Evolutionary conservation across 2,888 invertebrate genomes (phyloP).

Genomic region (Liodrosophila aerea): DNA sequence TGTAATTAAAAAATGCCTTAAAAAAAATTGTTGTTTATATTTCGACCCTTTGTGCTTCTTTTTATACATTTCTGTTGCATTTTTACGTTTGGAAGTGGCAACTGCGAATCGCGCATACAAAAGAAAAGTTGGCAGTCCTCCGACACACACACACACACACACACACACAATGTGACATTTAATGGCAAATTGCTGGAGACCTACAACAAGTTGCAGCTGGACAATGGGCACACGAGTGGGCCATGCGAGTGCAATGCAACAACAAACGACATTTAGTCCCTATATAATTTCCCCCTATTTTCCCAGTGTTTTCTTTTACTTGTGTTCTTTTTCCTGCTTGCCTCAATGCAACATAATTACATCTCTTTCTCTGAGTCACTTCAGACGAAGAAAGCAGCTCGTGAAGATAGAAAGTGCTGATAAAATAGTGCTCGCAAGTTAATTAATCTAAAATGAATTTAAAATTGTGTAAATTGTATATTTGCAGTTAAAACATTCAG

Average conservation of each 20-base stretch:
- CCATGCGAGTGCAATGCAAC: constrained; percentile 30
- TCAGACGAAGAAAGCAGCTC: constrained; percentile 61
- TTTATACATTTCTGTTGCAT: too few relatives aligned
- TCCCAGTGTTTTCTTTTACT: constrained; percentile 37
- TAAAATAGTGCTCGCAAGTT: constrained; percentile 6
- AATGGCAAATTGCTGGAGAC: constrained; percentile 53
- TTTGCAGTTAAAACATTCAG: constrained; percentile 16
- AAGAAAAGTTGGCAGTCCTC: background rate
- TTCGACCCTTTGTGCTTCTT: too few relatives aligned
- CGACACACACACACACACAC: background rate
- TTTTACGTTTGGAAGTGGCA: too few relatives aligned
- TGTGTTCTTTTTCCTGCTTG: too few relatives aligned
- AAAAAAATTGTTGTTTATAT: too few relatives aligned
- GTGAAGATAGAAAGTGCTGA: constrained; percentile 33
- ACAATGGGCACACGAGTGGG: constrained; percentile 33
- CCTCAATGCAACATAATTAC: constrained; percentile 67
- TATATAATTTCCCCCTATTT: constrained; percentile 35
- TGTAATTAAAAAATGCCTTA: too few relatives aligned
- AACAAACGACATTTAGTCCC: constrained; percentile 39
- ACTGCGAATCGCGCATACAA: background rate
- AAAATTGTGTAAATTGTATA: too few relatives aligned
- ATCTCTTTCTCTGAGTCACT: constrained; percentile 27
- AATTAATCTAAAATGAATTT: background rate
- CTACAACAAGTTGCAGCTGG: constrained; percentile 59
- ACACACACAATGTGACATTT: constrained; percentile 10